Conservation (phyloP, 2,797 vertebrate species). For the Macropus fuliginosus region DNA sequence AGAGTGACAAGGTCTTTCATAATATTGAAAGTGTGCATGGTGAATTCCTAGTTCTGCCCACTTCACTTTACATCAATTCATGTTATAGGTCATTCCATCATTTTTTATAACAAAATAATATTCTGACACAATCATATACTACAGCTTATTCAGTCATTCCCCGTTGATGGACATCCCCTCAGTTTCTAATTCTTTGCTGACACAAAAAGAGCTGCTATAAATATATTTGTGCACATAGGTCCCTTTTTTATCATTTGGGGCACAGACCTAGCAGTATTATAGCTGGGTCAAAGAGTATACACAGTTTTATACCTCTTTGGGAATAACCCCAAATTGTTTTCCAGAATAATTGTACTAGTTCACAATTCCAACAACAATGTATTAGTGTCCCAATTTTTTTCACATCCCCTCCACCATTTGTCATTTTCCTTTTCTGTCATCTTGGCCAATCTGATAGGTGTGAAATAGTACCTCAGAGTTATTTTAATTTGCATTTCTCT, state of each 20-base stretch:
- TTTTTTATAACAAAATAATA: background rate
- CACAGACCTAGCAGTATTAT: background rate
- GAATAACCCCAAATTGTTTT: background rate
- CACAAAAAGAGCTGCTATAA: background rate
- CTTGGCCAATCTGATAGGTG: background rate
- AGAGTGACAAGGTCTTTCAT: background rate
- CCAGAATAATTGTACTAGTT: background rate
- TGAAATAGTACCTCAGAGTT: background rate
- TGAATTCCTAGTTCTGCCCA: background rate
- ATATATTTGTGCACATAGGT: background rate
- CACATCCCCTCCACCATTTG: background rate
- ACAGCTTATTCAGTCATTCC: background rate
- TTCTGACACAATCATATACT: background rate
- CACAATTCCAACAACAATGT: background rate
- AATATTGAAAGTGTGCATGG: background rate
- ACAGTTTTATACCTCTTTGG: background rate
- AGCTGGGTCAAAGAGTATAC: background rate
- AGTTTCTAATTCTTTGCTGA: background rate
- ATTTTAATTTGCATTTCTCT: background rate
- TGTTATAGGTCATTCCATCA: background rate
- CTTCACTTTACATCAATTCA: background rate
- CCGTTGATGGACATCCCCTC: background rate
- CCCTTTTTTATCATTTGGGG: background rate
- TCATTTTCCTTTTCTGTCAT: background rate
- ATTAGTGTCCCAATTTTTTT: background rate